Conservation (phyloP, 2,888 invertebrate genomes). For the Oasisia sp. region DNA sequence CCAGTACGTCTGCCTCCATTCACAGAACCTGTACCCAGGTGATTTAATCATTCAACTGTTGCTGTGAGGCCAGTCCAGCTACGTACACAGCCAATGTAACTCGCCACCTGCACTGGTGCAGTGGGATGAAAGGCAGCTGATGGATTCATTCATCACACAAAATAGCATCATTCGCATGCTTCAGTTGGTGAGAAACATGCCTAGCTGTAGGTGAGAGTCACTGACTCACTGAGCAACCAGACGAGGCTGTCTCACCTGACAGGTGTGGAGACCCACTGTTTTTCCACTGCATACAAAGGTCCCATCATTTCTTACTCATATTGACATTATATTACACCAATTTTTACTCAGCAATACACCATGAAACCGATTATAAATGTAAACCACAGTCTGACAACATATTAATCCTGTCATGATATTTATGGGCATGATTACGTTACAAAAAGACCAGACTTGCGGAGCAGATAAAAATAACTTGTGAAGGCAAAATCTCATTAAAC, state of each 20-base stretch:
- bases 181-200: background rate
- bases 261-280: background rate
- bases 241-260: background rate
- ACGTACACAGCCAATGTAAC: background rate
- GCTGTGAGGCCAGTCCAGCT: background rate
- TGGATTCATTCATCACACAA: background rate
- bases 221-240: background rate
- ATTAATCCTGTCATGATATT: background rate
- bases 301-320: no score
- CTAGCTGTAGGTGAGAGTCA: background rate
- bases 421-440: background rate
- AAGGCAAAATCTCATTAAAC: background rate
- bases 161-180: background rate
- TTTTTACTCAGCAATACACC: background rate
- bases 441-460: background rate
- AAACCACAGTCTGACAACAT: background rate
- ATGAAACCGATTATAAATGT: background rate
- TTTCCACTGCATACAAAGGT: no score
- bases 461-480: background rate
- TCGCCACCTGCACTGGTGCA: background rate
- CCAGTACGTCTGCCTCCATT: background rate
- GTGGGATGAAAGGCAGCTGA: background rate
- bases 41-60: conserved; percentile 8
- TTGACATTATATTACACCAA: no score
- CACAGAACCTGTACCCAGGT: background rate